Percentiles rank a stretch among this genome's conserved stretches.
These are phyloP conservation scores for Euthynnus affinis DNA, from an alignment of 2,797 vertebrate genomes.

Conservation along the genomic window DNA sequence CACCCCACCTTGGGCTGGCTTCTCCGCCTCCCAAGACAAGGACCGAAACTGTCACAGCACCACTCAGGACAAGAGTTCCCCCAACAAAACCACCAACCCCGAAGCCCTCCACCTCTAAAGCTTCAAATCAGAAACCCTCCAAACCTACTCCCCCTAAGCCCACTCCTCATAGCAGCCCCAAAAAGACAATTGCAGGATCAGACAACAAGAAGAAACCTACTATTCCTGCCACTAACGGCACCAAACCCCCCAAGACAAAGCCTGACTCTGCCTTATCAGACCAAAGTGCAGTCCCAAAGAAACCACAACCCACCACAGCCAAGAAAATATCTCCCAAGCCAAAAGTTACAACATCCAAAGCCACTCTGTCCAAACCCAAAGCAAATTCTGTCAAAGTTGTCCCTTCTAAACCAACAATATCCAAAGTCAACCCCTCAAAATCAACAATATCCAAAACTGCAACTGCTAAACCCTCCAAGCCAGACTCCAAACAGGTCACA, in stretches of 20 bases:
- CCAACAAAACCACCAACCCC: constrained; percentile 64
- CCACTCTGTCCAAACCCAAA: constrained; percentile 70
- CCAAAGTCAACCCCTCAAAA: constrained; percentile 74
- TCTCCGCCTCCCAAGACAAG: constrained; percentile 62
- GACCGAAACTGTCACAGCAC: constrained; percentile 78
- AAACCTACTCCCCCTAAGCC: constrained; percentile 67
- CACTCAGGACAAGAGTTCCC: constrained; percentile 72
- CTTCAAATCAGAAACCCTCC: constrained; percentile 61
- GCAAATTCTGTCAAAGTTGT: constrained; percentile 63
- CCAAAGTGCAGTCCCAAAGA: constrained; percentile 69
- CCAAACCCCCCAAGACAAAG: constrained; percentile 78
- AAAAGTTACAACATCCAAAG: constrained; percentile 75
- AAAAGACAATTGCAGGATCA: constrained; percentile 58
- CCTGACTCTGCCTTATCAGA: constrained; percentile 52
- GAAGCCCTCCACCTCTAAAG: constrained; percentile 45
- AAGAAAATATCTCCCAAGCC: constrained; percentile 75
- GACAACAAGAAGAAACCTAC: constrained; percentile 77
- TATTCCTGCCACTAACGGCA: constrained; percentile 65
- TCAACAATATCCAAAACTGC: constrained; percentile 63
- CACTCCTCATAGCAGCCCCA: constrained; percentile 56
- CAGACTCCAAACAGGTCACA: constrained; percentile 58
- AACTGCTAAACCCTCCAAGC: constrained; percentile 64
- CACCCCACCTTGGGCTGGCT: constrained; percentile 66
- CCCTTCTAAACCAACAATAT: constrained; percentile 62
- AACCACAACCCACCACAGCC: constrained; percentile 66